Percentiles rank a stretch among this genome's conserved stretches.
phyloP scores from a whole-genome alignment of 2,113 vertebrate genomes.

The Tragelaphus imberbis region DNA sequence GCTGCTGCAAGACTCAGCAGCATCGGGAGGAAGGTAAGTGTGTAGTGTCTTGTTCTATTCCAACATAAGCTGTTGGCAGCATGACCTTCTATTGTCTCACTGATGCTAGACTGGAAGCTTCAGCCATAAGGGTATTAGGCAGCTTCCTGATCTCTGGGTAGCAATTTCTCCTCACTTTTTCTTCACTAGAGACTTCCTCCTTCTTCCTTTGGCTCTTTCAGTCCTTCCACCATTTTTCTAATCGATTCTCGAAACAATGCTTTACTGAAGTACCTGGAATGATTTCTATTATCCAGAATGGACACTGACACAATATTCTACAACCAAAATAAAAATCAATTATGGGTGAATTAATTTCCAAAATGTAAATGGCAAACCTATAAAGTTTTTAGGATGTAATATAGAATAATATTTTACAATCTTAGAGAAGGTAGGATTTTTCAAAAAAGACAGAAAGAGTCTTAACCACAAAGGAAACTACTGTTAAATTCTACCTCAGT shows the following conservation, averaged over 20 bases:
- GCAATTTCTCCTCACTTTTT: not conserved
- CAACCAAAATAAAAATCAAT: not conserved
- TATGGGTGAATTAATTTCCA: not conserved
- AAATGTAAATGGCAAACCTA: constrained; percentile 1
- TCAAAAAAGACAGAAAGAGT: not conserved
- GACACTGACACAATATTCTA: not conserved
- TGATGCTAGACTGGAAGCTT: not conserved
- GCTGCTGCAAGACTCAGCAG: not conserved
- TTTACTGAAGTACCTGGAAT: not conserved
- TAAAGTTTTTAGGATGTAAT: not conserved
- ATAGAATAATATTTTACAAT: not conserved
- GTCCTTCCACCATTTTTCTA: not conserved
- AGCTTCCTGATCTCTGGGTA: not conserved
- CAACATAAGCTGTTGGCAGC: not conserved
- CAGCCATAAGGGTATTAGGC: fast-evolving
- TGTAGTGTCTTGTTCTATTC: not conserved
- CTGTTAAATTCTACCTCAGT: not conserved
- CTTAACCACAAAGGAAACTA: not conserved
- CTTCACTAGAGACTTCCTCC: not conserved
- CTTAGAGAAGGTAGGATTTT: not conserved
- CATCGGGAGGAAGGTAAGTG: not conserved
- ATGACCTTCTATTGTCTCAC: not conserved
- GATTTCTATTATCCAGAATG: not conserved
- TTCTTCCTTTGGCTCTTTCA: not conserved
- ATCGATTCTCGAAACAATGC: not conserved